Percentiles rank a stretch among this genome's conserved stretches.
Conservation (phyloP, 2,797 vertebrate species). For the Falco columbarius region DNA sequence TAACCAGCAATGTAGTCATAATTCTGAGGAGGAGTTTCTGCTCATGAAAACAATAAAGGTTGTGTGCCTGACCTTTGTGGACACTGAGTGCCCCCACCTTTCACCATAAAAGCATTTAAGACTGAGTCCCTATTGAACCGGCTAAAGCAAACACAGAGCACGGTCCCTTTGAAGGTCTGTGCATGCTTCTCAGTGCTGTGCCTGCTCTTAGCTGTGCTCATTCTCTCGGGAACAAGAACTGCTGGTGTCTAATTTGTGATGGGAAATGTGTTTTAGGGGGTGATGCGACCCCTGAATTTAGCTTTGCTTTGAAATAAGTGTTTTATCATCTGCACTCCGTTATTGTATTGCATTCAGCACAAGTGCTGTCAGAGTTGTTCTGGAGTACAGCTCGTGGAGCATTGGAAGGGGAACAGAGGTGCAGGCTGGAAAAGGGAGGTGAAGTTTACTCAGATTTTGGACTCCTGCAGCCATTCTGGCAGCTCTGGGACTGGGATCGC, state of each 20-base stretch:
- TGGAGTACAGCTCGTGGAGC: neutral
- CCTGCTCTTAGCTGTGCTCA: neutral
- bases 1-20: neutral
- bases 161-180: neutral
- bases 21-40: neutral
- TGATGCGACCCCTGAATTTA: neutral
- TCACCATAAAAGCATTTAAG: neutral
- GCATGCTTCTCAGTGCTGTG: accelerated
- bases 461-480: neutral
- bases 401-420: neutral
- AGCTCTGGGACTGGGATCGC: neutral
- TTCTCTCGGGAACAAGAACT: neutral
- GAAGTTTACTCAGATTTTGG: neutral
- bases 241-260: neutral
- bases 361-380: accelerated
- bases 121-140: neutral
- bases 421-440: neutral
- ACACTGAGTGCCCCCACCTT: neutral
- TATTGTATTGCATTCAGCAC: neutral
- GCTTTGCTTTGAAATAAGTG: neutral
- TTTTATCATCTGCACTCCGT: neutral
- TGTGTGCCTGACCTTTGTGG: neutral
- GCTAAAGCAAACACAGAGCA: neutral
- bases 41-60: neutral
- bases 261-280: neutral